Evolutionary conservation across 2,888 invertebrate genomes (phyloP).

Genomic region (Andrena chrysosceles): DNA sequence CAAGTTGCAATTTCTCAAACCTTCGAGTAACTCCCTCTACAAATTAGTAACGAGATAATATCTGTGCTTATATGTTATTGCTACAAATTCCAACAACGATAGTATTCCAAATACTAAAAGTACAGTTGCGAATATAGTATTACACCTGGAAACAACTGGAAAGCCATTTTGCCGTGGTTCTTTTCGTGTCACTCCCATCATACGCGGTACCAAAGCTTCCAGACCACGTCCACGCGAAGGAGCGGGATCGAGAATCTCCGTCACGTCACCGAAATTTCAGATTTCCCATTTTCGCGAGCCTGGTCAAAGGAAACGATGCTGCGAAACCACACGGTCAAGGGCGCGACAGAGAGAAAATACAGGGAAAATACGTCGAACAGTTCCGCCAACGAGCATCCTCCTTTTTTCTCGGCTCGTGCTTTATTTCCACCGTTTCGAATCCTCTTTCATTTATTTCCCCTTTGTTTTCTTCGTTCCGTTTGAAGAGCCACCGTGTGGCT

Average conservation of each 20-base stretch:
- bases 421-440: constrained; percentile 11
- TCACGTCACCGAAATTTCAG: background rate
- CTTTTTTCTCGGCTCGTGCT: background rate
- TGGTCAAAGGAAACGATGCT: background rate
- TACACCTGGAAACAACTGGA: background rate
- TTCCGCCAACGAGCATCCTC: constrained; percentile 26
- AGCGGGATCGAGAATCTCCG: constrained; percentile 9
- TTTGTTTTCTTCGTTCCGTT: constrained; percentile 32
- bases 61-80: too few relatives aligned
- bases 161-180: background rate
- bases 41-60: too few relatives aligned
- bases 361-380: constrained; percentile 17
- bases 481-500: constrained; percentile 23
- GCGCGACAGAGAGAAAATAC: background rate
- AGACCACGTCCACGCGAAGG: background rate
- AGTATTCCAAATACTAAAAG: background rate
- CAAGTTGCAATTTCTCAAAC: too few relatives aligned
- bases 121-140: background rate
- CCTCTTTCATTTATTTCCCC: constrained; percentile 8
- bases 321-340: constrained; percentile 28
- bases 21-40: too few relatives aligned
- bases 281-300: constrained; percentile 1
- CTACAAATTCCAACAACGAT: background rate
- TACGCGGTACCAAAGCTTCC: background rate
- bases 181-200: background rate